Conservation (phyloP, 2,888 invertebrate species). For the Rhagonycha lutea region DNA sequence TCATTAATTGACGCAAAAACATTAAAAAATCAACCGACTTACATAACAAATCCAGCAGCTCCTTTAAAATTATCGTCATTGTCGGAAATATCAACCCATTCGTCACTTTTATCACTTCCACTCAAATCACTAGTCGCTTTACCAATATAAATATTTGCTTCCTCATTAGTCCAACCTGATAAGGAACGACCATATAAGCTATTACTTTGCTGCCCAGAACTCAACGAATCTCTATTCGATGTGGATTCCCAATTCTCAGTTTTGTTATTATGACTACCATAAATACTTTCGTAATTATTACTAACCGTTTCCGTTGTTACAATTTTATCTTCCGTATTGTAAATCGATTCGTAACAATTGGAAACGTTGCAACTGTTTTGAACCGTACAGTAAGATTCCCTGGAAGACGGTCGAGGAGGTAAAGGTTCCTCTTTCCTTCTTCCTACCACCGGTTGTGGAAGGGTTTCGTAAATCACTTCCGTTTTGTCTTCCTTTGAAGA, state of each 20-base stretch:
- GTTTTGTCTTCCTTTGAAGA: slow-evolving; percentile 52
- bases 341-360: slow-evolving; percentile 64
- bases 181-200: slow-evolving; percentile 63
- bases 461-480: slow-evolving; percentile 61
- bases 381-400: slow-evolving; percentile 66
- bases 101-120: slow-evolving; percentile 66
- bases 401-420: slow-evolving; percentile 58
- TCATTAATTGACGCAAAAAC: too few species aligned
- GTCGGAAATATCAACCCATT: slow-evolving; percentile 70
- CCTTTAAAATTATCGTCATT: slow-evolving; percentile 59
- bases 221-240: slow-evolving; percentile 52
- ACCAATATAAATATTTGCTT: slow-evolving; percentile 49
- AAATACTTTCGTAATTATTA: slow-evolving; percentile 35
- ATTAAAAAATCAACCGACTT: slow-evolving; percentile 47
- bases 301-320: slow-evolving; percentile 22
- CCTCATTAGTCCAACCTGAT: slow-evolving; percentile 57
- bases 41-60: slow-evolving; percentile 61
- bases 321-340: slow-evolving; percentile 37
- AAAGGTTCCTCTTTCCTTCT: slow-evolving; percentile 58
- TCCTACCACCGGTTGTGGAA: slow-evolving; percentile 47
- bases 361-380: slow-evolving; percentile 61
- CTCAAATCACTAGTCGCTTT: slow-evolving; percentile 62
- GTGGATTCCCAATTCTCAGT: slow-evolving; percentile 28
- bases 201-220: slow-evolving; percentile 65
- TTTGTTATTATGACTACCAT: slow-evolving; percentile 38